A percentile compares a stretch with the other conserved stretches of the same genome.
Conservation (phyloP, 2,888 invertebrate genomes). For the Ochropleura leucogaster region DNA sequence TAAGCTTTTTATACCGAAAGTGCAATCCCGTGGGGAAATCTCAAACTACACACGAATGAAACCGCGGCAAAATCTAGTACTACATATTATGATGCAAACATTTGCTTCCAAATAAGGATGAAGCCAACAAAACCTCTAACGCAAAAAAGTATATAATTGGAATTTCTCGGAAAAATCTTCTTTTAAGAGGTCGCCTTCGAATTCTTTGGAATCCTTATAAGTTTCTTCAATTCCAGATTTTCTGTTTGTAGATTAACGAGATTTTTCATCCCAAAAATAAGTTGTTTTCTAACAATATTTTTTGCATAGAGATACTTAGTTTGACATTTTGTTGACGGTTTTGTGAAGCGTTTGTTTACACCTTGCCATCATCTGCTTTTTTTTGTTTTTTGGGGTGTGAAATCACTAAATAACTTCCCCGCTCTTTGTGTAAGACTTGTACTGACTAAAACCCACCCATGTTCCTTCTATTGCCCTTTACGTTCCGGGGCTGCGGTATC, state of each 20-base stretch:
- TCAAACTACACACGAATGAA: neutral
- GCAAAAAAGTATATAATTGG: constrained; percentile 20
- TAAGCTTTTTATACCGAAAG: neutral
- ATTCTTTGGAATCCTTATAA: constrained; percentile 7
- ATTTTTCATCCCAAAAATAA: too few relatives aligned
- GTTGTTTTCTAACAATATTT: too few relatives aligned
- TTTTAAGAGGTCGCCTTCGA: neutral
- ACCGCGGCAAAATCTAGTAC: neutral
- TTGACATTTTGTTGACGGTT: too few relatives aligned
- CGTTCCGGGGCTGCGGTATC: too few relatives aligned
- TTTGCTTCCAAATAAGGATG: neutral
- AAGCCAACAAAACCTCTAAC: constrained; percentile 1
- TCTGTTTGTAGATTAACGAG: neutral
- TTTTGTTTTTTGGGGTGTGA: too few relatives aligned
- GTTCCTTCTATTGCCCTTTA: too few relatives aligned
- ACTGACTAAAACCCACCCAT: too few relatives aligned
- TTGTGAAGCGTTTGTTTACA: too few relatives aligned
- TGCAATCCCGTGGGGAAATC: neutral
- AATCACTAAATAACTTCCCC: too few relatives aligned
- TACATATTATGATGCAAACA: neutral
- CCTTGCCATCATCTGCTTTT: neutral
- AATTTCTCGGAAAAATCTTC: constrained; percentile 12
- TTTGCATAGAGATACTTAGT: too few relatives aligned
- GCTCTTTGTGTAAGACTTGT: too few relatives aligned
- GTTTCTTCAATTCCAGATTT: neutral